Conservation (phyloP, 92 coral and sea anemone genomes). For the Palythoa caribaeorum region DNA sequence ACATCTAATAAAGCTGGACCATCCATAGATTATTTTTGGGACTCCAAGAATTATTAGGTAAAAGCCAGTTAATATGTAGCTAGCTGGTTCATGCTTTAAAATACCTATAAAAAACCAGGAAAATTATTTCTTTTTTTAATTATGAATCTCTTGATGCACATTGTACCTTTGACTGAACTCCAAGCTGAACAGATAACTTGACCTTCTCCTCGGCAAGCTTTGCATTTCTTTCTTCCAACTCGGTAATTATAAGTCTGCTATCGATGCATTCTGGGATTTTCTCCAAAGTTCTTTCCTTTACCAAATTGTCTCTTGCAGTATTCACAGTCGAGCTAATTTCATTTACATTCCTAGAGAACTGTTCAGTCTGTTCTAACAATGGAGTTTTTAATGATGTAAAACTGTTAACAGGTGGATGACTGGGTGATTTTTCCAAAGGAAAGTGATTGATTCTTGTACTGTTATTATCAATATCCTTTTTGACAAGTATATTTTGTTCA, state of each 20-base stretch:
- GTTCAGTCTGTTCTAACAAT: background rate
- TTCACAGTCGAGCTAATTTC: background rate
- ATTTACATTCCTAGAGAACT: background rate
- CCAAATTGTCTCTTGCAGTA: constrained; percentile 19
- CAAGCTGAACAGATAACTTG: constrained; percentile 83
- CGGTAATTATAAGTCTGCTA: constrained; percentile 66
- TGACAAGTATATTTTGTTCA: background rate
- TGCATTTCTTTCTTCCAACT: constrained; percentile 82
- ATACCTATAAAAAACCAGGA: no score
- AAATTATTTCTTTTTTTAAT: no score
- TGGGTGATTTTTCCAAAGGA: background rate
- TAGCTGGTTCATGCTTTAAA: no score
- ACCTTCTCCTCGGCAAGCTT: constrained; percentile 90
- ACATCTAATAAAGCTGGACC: no score
- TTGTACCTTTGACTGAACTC: constrained; percentile 87
- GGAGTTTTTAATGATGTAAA: background rate
- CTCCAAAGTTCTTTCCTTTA: constrained; percentile 64
- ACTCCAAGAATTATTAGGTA: no score
- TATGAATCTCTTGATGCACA: background rate
- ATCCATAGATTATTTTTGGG: no score
- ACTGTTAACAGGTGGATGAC: background rate
- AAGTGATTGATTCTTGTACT: background rate
- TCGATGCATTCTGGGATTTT: constrained; percentile 76
- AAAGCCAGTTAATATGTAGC: no score
- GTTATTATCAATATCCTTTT: background rate